Evolutionary conservation across 2,888 invertebrate genomes (phyloP).

Genomic region (Ypsolopha scabrella): DNA sequence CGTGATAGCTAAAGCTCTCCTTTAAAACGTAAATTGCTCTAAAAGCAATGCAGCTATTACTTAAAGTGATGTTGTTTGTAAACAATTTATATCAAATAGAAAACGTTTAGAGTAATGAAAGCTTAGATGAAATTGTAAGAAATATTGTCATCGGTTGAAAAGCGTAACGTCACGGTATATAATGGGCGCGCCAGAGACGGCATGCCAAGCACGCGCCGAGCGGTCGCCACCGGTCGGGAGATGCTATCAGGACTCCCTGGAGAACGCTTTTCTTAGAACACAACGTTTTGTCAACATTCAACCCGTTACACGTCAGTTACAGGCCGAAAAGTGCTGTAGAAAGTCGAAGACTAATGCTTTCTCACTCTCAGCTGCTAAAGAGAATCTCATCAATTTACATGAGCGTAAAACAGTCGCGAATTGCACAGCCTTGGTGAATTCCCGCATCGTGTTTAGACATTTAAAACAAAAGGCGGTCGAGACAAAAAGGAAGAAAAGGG

Average conservation of each 20-base stretch:
- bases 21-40: constrained; percentile 20
- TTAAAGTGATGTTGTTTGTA: constrained; percentile 45
- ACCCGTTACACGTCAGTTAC: neutral
- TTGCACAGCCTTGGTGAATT: no score
- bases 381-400: constrained; percentile 22
- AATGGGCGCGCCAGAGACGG: constrained; percentile 44
- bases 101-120: constrained; percentile 58
- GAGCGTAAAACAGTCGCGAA: neutral
- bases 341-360: no score
- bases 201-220: constrained; percentile 63
- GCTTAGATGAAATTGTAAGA: constrained; percentile 42
- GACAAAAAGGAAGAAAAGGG: constrained; percentile 34
- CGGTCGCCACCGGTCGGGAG: constrained; percentile 36
- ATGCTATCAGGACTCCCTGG: constrained; percentile 60
- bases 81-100: constrained; percentile 41
- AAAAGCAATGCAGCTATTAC: constrained; percentile 28
- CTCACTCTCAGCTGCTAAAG: constrained; percentile 11
- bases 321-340: neutral
- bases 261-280: constrained; percentile 19
- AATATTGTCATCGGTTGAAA: constrained; percentile 42
- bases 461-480: constrained; percentile 52
- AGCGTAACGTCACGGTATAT: constrained; percentile 58
- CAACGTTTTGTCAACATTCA: neutral
- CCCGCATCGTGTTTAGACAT: constrained; percentile 32
- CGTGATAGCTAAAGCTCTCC: neutral